These are phyloP conservation scores for Loxodonta africana DNA, from an alignment of 2,113 vertebrate genomes.

Conservation along the genomic window DNA sequence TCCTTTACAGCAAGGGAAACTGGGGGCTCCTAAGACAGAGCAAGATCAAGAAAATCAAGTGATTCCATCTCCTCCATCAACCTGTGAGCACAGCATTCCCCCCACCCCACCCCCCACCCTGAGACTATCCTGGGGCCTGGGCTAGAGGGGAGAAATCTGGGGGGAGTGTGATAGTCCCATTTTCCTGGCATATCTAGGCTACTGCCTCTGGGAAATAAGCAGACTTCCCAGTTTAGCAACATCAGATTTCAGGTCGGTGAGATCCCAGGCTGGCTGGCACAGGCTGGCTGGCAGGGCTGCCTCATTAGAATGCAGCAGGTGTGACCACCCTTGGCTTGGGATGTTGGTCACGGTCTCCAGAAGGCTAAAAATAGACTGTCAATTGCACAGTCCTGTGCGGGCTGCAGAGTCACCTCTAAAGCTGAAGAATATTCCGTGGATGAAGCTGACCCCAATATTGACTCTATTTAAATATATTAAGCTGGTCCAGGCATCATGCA, in stretches of 20 bases:
- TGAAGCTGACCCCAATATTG: slow-evolving; percentile 72
- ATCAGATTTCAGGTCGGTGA: slow-evolving; percentile 72
- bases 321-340: slow-evolving; percentile 77
- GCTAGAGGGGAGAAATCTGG: not conserved
- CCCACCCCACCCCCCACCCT: not conserved
- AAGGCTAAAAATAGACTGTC: slow-evolving; percentile 84
- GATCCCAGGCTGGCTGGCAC: slow-evolving; percentile 68
- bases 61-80: not conserved
- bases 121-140: not conserved
- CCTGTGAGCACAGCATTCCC: not conserved
- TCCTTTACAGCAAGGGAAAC: not conserved
- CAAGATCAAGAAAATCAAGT: not conserved
- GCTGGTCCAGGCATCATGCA: not conserved
- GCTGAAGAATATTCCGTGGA: slow-evolving; percentile 53
- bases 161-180: slow-evolving; percentile 38
- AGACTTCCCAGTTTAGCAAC: slow-evolving; percentile 78
- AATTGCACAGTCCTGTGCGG: slow-evolving; percentile 75
- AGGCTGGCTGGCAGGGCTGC: slow-evolving; percentile 40
- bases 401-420: slow-evolving; percentile 80
- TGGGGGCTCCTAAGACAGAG: not conserved
- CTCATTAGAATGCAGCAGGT: slow-evolving; percentile 84
- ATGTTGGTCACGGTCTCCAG: slow-evolving; percentile 76
- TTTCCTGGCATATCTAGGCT: slow-evolving; percentile 80
- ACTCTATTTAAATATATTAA: slow-evolving; percentile 73
- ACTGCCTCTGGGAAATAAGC: slow-evolving; percentile 82